These are phyloP conservation scores for Drosophila pandora DNA, from an alignment of 1,140 invertebrate genomes.

Conservation along the genomic window DNA sequence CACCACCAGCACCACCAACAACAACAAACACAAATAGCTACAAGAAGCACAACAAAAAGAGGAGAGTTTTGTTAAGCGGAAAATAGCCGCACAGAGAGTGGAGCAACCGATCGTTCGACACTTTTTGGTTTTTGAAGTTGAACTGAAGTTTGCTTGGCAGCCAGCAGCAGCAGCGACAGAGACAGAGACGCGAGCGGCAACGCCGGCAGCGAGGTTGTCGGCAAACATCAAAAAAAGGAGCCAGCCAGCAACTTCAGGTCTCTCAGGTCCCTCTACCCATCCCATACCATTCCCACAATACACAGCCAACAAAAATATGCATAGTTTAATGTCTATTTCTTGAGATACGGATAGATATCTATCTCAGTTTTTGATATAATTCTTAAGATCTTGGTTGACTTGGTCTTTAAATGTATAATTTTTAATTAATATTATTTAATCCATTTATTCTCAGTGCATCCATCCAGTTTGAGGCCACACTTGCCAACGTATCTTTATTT, in stretches of 20 bases:
- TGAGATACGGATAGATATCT: background rate
- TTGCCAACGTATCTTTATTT: slow-evolving; percentile 80
- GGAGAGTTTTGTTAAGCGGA: slow-evolving; percentile 78
- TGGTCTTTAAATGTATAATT: too few relatives aligned
- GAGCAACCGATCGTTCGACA: slow-evolving; percentile 68
- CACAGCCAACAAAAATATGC: background rate
- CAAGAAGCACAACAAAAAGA: slow-evolving; percentile 16
- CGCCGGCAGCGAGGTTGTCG: slow-evolving; percentile 69
- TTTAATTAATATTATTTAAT: background rate
- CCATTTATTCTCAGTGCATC: slow-evolving; percentile 2
- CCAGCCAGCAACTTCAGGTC: slow-evolving; percentile 72
- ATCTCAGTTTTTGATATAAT: too few relatives aligned
- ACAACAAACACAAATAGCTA: slow-evolving; percentile 22
- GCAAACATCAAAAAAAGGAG: slow-evolving; percentile 73
- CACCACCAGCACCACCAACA: slow-evolving; percentile 15
- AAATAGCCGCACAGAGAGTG: slow-evolving; percentile 75
- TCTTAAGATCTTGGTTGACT: too few relatives aligned
- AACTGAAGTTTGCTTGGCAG: slow-evolving; percentile 72
- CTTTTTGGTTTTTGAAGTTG: slow-evolving; percentile 77
- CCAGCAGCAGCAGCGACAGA: slow-evolving; percentile 62
- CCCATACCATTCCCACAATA: slow-evolving; percentile 11
- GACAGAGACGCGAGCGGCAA: slow-evolving; percentile 28
- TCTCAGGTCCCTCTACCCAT: slow-evolving; percentile 49
- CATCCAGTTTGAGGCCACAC: slow-evolving; percentile 64
- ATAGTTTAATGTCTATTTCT: background rate